A percentile compares a stretch with the other conserved stretches of the same genome.
Conservation (phyloP, 2,888 invertebrate species). For the Thereva unica region DNA sequence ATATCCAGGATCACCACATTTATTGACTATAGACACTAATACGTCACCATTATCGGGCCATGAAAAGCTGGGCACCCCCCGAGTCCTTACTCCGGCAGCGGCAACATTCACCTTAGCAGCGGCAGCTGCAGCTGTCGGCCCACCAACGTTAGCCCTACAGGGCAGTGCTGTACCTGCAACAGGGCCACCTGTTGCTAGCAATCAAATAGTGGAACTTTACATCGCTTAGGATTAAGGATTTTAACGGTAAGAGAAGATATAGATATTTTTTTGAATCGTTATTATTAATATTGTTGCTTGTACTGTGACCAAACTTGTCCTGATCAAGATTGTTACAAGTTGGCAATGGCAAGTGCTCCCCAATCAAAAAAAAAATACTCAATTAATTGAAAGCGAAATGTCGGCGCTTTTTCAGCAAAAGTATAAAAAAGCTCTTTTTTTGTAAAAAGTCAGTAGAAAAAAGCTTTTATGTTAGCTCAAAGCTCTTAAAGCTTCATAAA, state of each 20-base stretch:
- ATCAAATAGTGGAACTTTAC: slow-evolving; percentile 41
- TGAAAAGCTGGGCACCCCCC: slow-evolving; percentile 38
- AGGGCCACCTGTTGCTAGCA: slow-evolving; percentile 29
- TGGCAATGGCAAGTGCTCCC: too few relatives aligned
- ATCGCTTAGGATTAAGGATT: slow-evolving; percentile 29
- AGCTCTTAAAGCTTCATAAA: too few relatives aligned
- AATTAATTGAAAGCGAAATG: too few relatives aligned
- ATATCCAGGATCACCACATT: slow-evolving; percentile 35
- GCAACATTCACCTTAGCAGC: slow-evolving; percentile 35
- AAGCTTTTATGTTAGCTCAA: too few relatives aligned
- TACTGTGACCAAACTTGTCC: too few relatives aligned
- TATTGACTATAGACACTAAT: slow-evolving; percentile 41
- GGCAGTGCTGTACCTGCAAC: slow-evolving; percentile 26
- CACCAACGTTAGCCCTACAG: slow-evolving; percentile 23
- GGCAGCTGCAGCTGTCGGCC: slow-evolving; percentile 35
- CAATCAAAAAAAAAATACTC: too few relatives aligned
- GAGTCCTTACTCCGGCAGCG: slow-evolving; percentile 36
- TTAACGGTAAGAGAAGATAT: not conserved
- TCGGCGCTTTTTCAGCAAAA: too few relatives aligned
- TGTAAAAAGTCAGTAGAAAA: too few relatives aligned
- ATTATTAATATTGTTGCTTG: slow-evolving; percentile 18
- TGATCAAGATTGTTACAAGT: too few relatives aligned
- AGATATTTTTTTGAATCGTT: slow-evolving; percentile 7
- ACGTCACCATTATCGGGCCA: slow-evolving; percentile 15
- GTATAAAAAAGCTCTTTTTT: too few relatives aligned